Evolutionary conservation across 2,797 vertebrate species (phyloP), one percentile per base, ranked within the genome.

Genomic region (Malacoraja senta): DNA sequence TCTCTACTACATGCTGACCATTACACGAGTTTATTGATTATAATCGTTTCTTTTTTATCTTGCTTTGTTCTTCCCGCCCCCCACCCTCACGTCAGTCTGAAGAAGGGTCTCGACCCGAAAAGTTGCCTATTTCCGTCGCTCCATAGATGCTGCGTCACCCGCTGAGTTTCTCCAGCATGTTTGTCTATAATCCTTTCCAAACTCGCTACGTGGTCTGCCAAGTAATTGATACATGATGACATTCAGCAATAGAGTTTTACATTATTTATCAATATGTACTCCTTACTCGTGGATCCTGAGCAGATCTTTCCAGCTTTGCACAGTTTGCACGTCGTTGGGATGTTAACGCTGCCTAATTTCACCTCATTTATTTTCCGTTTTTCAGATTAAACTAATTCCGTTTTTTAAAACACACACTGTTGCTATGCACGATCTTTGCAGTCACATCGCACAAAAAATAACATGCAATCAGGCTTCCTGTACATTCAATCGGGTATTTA

Each of bases 401-500:
- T 21, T 88, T 83, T 83, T 26, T 61, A 61, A 83, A 58, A 35
- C 3, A 13, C 10, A 10, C 26, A 0, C 0, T 21, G 24, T 12
- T 38, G 90, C 9, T 74, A 15, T 76, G 10, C 35, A 76, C 0
- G n/a, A 26, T 6, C 38, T 26, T 92, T 72, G 4, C 13, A 53
- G 13, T 6, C 0, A 44, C 15, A 74, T 7, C 29, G 35, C 10
- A 29, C 90, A 76, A 15, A 58, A 3, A 44, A 17, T 72, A 53
- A 53, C 44, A 12, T 74, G 38, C 38, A 92, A 44, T 29, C 90
- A 29, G 72, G 24, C 35, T 29, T 53, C 21, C 24, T 29, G 71
- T 92, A 92, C 68, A 92, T 92, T 92, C 90, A 92, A 92, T 8
- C 29, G 13, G 44, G 24, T 91, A n/a, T 76, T 29, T 76, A 76